Conservation (phyloP, 1,140 invertebrate species). For the Atta colombica region DNA sequence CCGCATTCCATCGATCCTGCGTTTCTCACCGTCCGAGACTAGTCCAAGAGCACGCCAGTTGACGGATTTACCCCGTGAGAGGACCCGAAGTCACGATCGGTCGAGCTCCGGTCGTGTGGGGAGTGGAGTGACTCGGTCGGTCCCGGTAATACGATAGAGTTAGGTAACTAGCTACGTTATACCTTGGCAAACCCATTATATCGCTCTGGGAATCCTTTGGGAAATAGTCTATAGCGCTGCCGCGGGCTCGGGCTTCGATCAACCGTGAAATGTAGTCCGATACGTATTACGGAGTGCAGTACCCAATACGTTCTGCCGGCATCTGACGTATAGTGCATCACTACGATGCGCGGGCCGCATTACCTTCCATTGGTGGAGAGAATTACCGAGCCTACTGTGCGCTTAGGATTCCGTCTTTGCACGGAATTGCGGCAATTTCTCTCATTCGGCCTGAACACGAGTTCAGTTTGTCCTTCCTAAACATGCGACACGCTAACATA, state of each 20-base stretch:
- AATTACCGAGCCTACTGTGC: slow-evolving; percentile 47
- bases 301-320: slow-evolving; percentile 40
- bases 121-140: slow-evolving; percentile 17
- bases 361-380: slow-evolving; percentile 16
- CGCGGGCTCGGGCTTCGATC: slow-evolving; percentile 74
- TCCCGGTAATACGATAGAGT: slow-evolving; percentile 73
- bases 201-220: slow-evolving; percentile 80
- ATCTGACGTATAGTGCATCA: slow-evolving; percentile 31
- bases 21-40: slow-evolving; percentile 25
- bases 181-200: slow-evolving; percentile 79
- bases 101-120: slow-evolving; percentile 44
- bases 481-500: slow-evolving; percentile 44
- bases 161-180: slow-evolving; percentile 72
- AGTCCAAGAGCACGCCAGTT: slow-evolving; percentile 34
- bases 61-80: slow-evolving; percentile 73
- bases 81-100: slow-evolving; percentile 44
- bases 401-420: slow-evolving; percentile 37
- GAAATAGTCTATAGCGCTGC: slow-evolving; percentile 80
- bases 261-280: slow-evolving; percentile 83
- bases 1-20: slow-evolving; percentile 17
- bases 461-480: slow-evolving; percentile 39
- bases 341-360: background rate
- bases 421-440: slow-evolving; percentile 50
- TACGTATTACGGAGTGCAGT: slow-evolving; percentile 76
- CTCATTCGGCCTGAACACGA: slow-evolving; percentile 1